phyloP scores from a whole-genome alignment of 23 tunicate genomes.

The Trididemnum miniatum region DNA sequence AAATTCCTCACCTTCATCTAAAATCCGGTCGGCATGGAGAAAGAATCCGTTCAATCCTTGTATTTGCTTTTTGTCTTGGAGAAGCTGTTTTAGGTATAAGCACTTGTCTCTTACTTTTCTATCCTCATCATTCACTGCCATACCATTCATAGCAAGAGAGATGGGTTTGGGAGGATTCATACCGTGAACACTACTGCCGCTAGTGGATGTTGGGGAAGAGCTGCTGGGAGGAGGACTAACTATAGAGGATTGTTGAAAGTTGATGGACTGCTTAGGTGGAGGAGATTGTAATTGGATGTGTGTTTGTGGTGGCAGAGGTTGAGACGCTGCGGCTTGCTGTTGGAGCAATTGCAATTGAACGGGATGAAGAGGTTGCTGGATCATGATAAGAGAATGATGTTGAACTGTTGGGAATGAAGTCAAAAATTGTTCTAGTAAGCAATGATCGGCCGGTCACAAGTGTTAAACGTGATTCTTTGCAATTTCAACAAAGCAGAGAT shows the following conservation, averaged over 20 bases:
- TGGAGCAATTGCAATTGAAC: conserved; percentile 52
- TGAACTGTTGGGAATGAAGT: no score
- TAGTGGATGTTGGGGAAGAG: conserved; percentile 51
- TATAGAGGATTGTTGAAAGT: conserved; percentile 48
- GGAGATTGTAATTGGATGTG: conserved; percentile 69
- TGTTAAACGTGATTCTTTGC: no score
- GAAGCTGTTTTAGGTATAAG: conserved; percentile 83
- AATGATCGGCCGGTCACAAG: no score
- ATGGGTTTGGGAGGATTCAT: background rate
- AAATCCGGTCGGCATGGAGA: conserved; percentile 82
- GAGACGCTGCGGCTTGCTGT: conserved; percentile 27
- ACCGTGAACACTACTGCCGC: conserved; percentile 17
- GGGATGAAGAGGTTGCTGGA: conserved; percentile 55
- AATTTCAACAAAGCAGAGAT: no score
- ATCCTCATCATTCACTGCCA: conserved; percentile 59
- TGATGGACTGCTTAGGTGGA: conserved; percentile 48
- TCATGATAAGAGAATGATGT: conserved; percentile 17
- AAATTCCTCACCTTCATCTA: conserved; percentile 83
- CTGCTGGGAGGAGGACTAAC: conserved; percentile 51
- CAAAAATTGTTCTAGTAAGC: no score
- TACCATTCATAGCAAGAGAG: conserved; percentile 2
- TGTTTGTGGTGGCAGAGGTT: conserved; percentile 26
- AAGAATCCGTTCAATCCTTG: conserved; percentile 78
- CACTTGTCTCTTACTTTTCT: conserved; percentile 91
- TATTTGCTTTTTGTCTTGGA: conserved; percentile 90